A percentile compares a stretch with the other conserved stretches of the same genome.
Conservation (phyloP, 2,113 vertebrate genomes). For the Lepus timidus region DNA sequence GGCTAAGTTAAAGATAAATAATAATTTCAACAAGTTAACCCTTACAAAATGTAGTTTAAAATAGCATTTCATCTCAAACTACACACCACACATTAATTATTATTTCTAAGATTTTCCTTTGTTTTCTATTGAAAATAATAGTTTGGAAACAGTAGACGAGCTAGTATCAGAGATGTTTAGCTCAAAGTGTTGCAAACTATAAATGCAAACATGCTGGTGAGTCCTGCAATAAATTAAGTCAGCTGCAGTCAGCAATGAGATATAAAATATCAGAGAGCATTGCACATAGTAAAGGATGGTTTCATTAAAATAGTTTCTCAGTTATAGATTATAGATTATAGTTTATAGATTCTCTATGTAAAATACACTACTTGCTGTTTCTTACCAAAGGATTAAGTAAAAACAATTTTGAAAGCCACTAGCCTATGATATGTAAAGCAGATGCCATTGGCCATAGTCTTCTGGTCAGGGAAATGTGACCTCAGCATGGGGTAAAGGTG, state of each 20-base stretch:
- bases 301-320: conserved; percentile 14
- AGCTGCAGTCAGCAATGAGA: neutral
- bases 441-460: neutral
- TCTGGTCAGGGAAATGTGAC: neutral
- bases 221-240: conserved; percentile 2
- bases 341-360: neutral
- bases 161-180: neutral
- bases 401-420: neutral
- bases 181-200: neutral
- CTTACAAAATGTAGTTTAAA: neutral
- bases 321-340: neutral
- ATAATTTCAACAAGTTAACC: neutral
- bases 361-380: neutral
- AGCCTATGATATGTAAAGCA: neutral
- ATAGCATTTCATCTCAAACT: neutral
- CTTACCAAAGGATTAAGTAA: neutral
- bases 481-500: neutral
- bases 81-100: neutral
- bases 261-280: neutral
- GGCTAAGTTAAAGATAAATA: conserved; percentile 4
- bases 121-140: neutral
- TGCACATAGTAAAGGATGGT: neutral
- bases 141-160: neutral
- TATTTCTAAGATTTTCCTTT: neutral
- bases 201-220: neutral